Evolutionary conservation across 2,888 invertebrate species (phyloP).

Genomic region (Macropis europaea): DNA sequence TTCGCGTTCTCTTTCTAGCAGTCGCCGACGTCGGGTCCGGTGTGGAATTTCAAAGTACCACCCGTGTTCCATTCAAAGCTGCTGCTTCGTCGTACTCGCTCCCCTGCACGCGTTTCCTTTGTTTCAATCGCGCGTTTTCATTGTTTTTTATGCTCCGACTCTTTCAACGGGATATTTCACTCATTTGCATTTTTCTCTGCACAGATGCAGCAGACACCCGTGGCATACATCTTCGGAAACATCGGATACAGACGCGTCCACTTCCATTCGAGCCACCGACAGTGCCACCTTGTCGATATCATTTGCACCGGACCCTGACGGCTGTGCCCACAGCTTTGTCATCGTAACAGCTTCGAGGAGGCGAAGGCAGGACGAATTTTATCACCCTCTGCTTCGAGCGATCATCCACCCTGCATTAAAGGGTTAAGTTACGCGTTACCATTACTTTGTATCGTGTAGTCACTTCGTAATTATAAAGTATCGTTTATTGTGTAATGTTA

Average conservation of each 20-base stretch:
- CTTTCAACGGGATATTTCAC: too few relatives aligned
- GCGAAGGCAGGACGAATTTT: conserved; percentile 28
- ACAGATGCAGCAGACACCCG: too few relatives aligned
- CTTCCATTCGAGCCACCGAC: conserved; percentile 47
- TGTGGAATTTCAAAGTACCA: conserved; percentile 53
- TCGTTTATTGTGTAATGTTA: too few relatives aligned
- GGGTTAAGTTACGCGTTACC: too few relatives aligned
- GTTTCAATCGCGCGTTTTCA: too few relatives aligned
- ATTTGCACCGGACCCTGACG: conserved; percentile 49
- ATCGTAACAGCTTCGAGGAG: conserved; percentile 46
- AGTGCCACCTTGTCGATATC: conserved; percentile 54
- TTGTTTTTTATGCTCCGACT: too few relatives aligned
- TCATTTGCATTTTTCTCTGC: too few relatives aligned
- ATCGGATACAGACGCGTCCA: conserved; percentile 42
- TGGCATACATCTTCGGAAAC: conserved; percentile 37
- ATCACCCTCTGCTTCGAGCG: conserved; percentile 29
- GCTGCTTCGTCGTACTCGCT: conserved; percentile 29
- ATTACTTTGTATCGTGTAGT: too few relatives aligned
- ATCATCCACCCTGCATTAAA: too few relatives aligned
- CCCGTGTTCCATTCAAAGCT: conserved; percentile 7
- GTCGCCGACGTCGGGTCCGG: conserved; percentile 25
- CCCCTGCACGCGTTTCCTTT: too few relatives aligned
- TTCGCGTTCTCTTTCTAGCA: conserved; percentile 14
- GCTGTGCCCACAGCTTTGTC: conserved; percentile 39
- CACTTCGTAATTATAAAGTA: too few relatives aligned